Base-by-base conservation (phyloP, 2,888 invertebrate species). In the Aphelenchoides bicaudatus region DNA sequence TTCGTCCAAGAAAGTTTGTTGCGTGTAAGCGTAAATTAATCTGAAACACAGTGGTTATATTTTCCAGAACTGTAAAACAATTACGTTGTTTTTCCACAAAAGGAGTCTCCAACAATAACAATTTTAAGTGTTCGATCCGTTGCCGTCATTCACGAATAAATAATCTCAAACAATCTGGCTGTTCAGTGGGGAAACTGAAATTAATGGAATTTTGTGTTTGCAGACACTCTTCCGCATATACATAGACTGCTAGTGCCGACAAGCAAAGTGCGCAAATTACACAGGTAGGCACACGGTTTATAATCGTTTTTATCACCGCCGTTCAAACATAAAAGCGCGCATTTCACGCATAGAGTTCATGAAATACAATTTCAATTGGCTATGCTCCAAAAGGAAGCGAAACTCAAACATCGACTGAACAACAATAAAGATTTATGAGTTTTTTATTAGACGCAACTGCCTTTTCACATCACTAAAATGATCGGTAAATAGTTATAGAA, bases 21-120 rank as follows among this genome's bases (percentile, higher is more conserved):
- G 62, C 16, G 71, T 70, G 61, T 72, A 72, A 39, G 72, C 68
- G 61, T 67, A 66, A 29, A 72, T 65, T 31, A 72, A 54, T 58
- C 72, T 72, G 63, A 48, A 71, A 66, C 13, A n/a, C 4, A 16
- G 19, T n/a, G 3, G 31, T 3, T 6, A 23, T 53, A 8, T 19
- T n/a, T 4, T 3, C 16, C 16, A 19, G 6, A 48, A 25, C 27
- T 48, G 50, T 53, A n/a, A 23, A 53, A 56, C 21, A 38, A 59
- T 58, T 31, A 68, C 72, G 90, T 90, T 67, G 91, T 92, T 84
- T 92, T 92, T 63, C 92, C 92, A 69, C 91, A 88, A 61, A 88
- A 90, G 63, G 89, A 89, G 80, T 92, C 92, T 65, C 92, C 92
- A 66, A 92, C 88, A 72, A 92, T 85, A 73, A 92, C 91, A 82